Conservation (phyloP, 2,888 invertebrate genomes). For the Invenusta paracnida region DNA sequence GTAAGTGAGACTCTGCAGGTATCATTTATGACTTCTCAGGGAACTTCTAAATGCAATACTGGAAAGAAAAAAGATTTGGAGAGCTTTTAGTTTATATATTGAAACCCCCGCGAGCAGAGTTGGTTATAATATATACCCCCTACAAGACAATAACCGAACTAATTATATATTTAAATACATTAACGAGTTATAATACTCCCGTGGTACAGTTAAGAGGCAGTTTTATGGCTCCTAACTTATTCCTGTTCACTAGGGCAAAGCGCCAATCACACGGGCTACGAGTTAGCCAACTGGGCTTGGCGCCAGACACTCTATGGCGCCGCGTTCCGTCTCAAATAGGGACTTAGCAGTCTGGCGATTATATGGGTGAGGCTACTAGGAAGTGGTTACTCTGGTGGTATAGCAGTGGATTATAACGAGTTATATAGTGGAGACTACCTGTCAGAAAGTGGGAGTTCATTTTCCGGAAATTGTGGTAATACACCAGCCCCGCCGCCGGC, state of each 20-base stretch:
- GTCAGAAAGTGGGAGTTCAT: background rate
- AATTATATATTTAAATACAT: no score
- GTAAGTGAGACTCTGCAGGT: no score
- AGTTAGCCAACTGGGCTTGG: background rate
- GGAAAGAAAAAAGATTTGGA: no score
- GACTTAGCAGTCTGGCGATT: background rate
- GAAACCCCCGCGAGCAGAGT: no score
- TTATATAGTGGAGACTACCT: background rate
- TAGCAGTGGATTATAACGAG: no score
- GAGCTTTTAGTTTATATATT: no score
- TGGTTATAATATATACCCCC: no score
- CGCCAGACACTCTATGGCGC: slow-evolving; percentile 6
- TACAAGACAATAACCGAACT: no score
- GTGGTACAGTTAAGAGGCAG: background rate
- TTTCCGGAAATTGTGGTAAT: background rate
- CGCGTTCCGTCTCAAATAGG: background rate
- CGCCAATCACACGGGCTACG: background rate
- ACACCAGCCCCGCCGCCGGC: background rate
- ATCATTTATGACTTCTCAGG: no score
- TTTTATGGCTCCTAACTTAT: no score
- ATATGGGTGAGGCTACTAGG: background rate
- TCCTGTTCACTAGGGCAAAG: background rate
- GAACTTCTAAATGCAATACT: no score
- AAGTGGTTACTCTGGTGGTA: background rate
- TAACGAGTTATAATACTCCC: no score